Base-by-base conservation (phyloP, 2,888 invertebrate species). In the Philereme vetulata region DNA sequence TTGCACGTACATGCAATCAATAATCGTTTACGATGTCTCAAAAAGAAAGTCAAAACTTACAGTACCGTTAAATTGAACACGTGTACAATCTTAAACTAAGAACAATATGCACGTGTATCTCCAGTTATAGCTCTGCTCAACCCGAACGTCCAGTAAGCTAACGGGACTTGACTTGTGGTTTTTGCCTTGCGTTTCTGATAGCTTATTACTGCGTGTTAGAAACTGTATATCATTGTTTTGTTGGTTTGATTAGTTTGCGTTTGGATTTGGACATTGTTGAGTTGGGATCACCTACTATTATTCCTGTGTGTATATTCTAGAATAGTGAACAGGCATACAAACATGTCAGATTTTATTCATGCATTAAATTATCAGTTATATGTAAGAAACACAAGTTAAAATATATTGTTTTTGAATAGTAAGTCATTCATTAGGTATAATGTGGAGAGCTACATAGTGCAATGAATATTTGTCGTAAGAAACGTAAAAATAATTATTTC, bases 161-260 rank as follows among this genome's bases (percentile, higher is more conserved):
- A 82, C 83, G 81, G 84, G 73, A 80, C 68, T 47, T 52, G 56
- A 60, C 66, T 62, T 65, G 62, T 65, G 72, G 71, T 75, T 78
- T 76, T 78, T 76, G 73, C 76, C 68, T 65, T 49, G 46, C 48
- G 49, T 59, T 60, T 56, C 64, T 66, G 64, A 61, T 66, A 60
- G 50, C 51, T 62, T 57, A 57, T 64, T 66, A 62, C 59, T 62
- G 61, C 61, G 52, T 64, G 55, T 56, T 61, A 57, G 59, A 56
- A 59, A 62, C 57, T 67, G 68, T 71, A 64, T 46, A 62, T 56
- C 61, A 56, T 54, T 34, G n/a, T n/a, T n/a, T n/a, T n/a, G n/a
- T n/a, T n/a, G n/a, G n/a, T n/a, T n/a, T n/a, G n/a, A n/a, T n/a
- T n/a, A n/a, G n/a, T n/a, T n/a, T n/a, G n/a, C n/a, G n/a, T n/a